Conservation (phyloP, 1,140 invertebrate species). For the Scaptodrosophila lebanonensis region DNA sequence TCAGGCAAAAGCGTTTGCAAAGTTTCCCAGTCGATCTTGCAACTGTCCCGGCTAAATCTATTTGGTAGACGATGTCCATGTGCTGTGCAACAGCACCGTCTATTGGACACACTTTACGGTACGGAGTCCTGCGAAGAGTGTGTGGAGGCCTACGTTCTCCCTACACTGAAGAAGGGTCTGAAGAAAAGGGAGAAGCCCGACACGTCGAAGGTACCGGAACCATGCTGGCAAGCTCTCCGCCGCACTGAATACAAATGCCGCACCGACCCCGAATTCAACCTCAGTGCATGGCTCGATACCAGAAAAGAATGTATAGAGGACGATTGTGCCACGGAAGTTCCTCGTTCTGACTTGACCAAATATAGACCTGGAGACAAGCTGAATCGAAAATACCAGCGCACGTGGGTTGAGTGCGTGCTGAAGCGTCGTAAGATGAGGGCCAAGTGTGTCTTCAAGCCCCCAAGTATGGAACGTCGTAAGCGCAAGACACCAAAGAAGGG, state of each 20-base stretch:
- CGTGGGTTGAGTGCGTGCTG: slow-evolving; percentile 43
- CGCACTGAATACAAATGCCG: slow-evolving; percentile 52
- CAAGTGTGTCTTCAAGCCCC: slow-evolving; percentile 7
- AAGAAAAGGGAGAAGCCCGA: slow-evolving; percentile 1
- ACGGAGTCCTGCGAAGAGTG: slow-evolving; percentile 25
- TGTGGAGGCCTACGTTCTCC: not conserved
- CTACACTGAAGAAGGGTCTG: not conserved
- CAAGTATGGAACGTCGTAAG: not conserved
- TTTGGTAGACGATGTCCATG: too few species aligned
- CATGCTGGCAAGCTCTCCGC: slow-evolving; percentile 37
- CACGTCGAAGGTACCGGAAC: not conserved
- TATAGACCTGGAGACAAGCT: slow-evolving; percentile 42
- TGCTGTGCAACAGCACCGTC: not conserved
- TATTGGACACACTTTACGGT: slow-evolving; percentile 9
- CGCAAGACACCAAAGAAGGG: not conserved
- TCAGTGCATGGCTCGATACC: slow-evolving; percentile 13
- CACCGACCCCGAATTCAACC: slow-evolving; percentile 36
- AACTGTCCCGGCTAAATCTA: too few species aligned
- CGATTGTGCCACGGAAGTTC: slow-evolving; percentile 10
- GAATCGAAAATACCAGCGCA: slow-evolving; percentile 35
- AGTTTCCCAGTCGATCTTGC: too few species aligned
- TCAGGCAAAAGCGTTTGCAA: too few species aligned
- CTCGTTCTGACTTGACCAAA: slow-evolving; percentile 12
- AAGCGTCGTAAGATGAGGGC: slow-evolving; percentile 23
- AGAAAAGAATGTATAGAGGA: slow-evolving; percentile 7